A percentile compares a stretch with the other conserved stretches of the same genome.
Conservation (phyloP, 2,797 vertebrate genomes). For the Myotis pilosus region DNA sequence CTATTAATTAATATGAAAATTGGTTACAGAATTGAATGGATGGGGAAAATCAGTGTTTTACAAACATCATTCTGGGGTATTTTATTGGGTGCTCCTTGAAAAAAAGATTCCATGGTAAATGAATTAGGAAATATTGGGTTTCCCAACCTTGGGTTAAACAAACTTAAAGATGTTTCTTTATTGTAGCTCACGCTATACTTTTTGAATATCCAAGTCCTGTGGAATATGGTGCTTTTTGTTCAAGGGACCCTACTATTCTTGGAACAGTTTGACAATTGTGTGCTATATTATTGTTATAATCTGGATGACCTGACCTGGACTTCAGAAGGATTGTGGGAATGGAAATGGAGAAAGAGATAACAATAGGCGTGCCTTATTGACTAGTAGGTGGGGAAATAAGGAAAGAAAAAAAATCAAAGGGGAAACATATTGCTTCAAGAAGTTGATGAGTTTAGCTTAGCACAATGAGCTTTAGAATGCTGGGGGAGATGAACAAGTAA, state of each 20-base stretch:
- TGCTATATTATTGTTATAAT: not conserved
- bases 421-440: not conserved
- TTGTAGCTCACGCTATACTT: not conserved
- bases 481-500: not conserved
- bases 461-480: not conserved
- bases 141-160: not conserved
- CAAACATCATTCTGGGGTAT: not conserved
- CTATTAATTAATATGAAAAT: conserved; percentile 22
- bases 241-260: not conserved
- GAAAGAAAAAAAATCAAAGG: not conserved
- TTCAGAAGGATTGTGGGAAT: not conserved
- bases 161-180: not conserved
- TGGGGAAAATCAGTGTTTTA: not conserved
- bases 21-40: not conserved
- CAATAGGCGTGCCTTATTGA: not conserved
- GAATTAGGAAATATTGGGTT: not conserved
- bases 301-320: not conserved
- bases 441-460: not conserved
- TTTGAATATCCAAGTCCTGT: not conserved
- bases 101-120: not conserved
- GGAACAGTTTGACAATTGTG: not conserved
- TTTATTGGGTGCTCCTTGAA: not conserved
- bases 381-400: not conserved
- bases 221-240: not conserved
- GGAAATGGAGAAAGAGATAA: not conserved